Evolutionary conservation across 2,888 invertebrate genomes (phyloP), one percentile per base, ranked within the genome.

Genomic region (Linnaemya tessellans): DNA sequence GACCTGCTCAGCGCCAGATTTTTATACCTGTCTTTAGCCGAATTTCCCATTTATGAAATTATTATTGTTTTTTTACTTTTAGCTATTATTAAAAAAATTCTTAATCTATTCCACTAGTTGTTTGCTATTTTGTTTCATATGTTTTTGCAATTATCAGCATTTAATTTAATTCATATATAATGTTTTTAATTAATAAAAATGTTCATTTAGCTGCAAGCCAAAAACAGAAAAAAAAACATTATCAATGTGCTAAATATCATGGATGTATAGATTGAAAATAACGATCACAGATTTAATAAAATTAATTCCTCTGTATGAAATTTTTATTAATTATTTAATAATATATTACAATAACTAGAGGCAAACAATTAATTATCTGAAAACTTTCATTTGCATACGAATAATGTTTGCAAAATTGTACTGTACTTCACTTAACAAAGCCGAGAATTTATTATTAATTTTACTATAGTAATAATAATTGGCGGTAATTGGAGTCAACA

Each of bases 271-370:
- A 35, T 67, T 22, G 51, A 18, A 78, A 78, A 49, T 56, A 35
- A 56, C n/a, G 13, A 71, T 35, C 49, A 35, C 5, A 46, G 35
- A 71, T 62, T 38, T 51, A 35, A 67, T 64, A 65, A 60, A 65
- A 77, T 65, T 20, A 56, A 71, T 71, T 58, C 67, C 74, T 77
- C 67, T 58, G 43, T 22, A 41, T 74, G 13, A 74, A 67, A 20
- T 51, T 80, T 74, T 85, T 83, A 80, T 78, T 85, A 87, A 87
- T 87, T 86, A 80, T 82, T 86, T 87, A 87, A 87, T 86, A 81
- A 86, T 86, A 86, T 70, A 81, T 78, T 85, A 58, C 70, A 9
- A 75, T 60, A 77, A 49, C 75, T 67, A 80, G 60, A 64, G 85
- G 82, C 79, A 75, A 62, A 62, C 20, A 73, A 80, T 84, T 84